Percentiles rank a stretch among this genome's conserved stretches.
Conservation (phyloP, 2,113 vertebrate genomes). For the Rhizomys pruinosus region DNA sequence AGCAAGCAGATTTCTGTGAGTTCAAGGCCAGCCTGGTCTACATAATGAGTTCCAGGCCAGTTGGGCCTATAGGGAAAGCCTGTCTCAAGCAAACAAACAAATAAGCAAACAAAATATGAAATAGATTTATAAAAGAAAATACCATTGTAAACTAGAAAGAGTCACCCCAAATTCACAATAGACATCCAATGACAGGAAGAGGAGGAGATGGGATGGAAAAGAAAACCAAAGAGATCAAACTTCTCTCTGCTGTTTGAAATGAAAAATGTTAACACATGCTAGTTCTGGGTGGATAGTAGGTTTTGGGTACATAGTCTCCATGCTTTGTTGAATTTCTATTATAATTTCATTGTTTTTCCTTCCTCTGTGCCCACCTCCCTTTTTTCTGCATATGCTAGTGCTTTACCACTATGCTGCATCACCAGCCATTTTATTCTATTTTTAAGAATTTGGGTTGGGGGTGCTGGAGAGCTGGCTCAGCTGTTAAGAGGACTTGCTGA, state of each 20-base stretch:
- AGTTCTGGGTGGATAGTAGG: not conserved
- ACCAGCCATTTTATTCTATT: not conserved
- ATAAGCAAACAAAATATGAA: not conserved
- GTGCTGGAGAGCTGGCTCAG: not conserved
- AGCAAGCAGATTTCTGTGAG: too few relatives aligned
- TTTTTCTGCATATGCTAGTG: not conserved
- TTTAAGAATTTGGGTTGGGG: not conserved
- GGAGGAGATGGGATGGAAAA: not conserved
- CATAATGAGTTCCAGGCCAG: too few relatives aligned
- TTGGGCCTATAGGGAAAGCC: too few relatives aligned
- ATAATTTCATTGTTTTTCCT: not conserved
- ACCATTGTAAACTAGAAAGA: slow-evolving; percentile 6
- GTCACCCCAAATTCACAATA: not conserved
- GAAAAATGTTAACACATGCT: slow-evolving; percentile 8
- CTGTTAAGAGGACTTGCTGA: too few relatives aligned
- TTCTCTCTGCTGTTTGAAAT: not conserved
- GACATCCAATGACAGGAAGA: not conserved
- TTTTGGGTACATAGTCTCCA: not conserved
- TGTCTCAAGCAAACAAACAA: too few relatives aligned
- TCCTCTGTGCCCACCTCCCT: too few relatives aligned
- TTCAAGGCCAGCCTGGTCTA: too few relatives aligned
- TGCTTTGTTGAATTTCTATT: not conserved
- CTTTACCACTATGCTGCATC: not conserved
- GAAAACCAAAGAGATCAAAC: not conserved
- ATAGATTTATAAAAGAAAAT: not conserved